Base-by-base conservation (phyloP, 30 jellyfish, hydroid and myxozoan species). In the Euphysa ruthae region DNA sequence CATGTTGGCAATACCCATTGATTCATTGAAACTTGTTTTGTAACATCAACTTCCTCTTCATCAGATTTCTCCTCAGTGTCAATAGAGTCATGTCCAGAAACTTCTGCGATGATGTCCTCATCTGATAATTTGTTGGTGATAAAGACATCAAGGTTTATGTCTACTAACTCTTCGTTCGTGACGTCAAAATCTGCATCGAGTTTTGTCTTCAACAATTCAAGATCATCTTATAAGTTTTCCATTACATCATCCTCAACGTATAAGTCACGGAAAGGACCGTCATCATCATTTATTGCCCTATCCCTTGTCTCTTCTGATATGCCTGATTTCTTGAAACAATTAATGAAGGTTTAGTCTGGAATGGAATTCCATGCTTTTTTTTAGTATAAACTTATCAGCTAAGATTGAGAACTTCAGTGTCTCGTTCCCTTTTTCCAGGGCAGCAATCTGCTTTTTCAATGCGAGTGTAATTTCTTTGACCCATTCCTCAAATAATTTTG, bases 281-380 rank as follows among this genome's bases (percentile, higher is more conserved):
- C 23, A 46, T 46, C 23, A 10, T 46, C 60, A 46, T 46, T 46
- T 46, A 46, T 46, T n/a, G 18, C 28, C 60, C 23, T 46, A n/a
- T 46, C 10, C 60, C 18, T 10, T 46, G 60, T 29, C 23, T 46
- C 60, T 46, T n/a, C 18, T 46, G 60, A 46, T 46, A 71, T 71
- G 13, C 84, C 83, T 35, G 84, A 58, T 34, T 71, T 71, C 63
- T 35, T 58, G 75, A 71, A 71, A 55, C 73, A 71, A 76, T 56
- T 71, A 16, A 58, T 38, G 16, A 71, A 63, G 32, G 83, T 58
- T 31, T 44, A 25, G 43, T 58, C 20, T 58, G 74, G 24, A 24
- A 71, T 76, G 30, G 5, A 29, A 32, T 28, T 32, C 84, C 84
- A 55, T 16, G 84, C 84, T 34, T 63, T 19, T 31, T n/a, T 18